Evolutionary conservation across 2,888 invertebrate species (phyloP), one percentile per base, ranked within the genome.

Genomic region (Andricus quercusramuli): DNA sequence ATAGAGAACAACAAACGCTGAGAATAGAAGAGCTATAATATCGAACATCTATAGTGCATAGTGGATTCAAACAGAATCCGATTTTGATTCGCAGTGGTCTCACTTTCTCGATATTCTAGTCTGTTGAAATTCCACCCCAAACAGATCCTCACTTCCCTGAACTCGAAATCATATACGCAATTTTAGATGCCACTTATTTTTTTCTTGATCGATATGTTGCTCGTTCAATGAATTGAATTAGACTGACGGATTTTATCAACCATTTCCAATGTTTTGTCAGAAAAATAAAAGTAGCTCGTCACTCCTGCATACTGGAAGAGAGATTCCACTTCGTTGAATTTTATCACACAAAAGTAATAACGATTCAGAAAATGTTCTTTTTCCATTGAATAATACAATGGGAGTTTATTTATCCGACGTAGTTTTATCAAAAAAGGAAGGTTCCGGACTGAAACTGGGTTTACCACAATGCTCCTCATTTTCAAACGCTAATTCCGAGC

Each of bases 401-500:
- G 22, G 1, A 41, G 8, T 25, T 25, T 68, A 47, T 68, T 68
- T 22, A 44, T 41, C n/a, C 41, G 20, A 41, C 20, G 67, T 13
- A 25, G 62, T 62, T 62, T 62, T 25, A 62, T 62, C 62, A 62
- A 25, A 62, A 56, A 62, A 62, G 25, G 2, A 62, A 62, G 25
- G 62, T 62, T 62, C 62, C 25, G 67, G 22, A 22, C 67, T 47
- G 25, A 9, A 9, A 32, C 29, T 56, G 29, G 29, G 56, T 74
- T 74, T 56, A 56, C 74, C 56, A 56, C 56, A 74, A 74, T 56
- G 74, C 70, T 15, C 17, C 74, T 74, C 74, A 74, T 74, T 74
- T 74, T 74, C 74, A 74, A 74, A 56, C 32, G n/a, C 74, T 56
- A 74, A 56, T 74, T 74, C 74, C 70, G 2, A 74, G 70, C 51